Conservation (phyloP, 2,888 invertebrate genomes). For the Cyclophora punctaria region DNA sequence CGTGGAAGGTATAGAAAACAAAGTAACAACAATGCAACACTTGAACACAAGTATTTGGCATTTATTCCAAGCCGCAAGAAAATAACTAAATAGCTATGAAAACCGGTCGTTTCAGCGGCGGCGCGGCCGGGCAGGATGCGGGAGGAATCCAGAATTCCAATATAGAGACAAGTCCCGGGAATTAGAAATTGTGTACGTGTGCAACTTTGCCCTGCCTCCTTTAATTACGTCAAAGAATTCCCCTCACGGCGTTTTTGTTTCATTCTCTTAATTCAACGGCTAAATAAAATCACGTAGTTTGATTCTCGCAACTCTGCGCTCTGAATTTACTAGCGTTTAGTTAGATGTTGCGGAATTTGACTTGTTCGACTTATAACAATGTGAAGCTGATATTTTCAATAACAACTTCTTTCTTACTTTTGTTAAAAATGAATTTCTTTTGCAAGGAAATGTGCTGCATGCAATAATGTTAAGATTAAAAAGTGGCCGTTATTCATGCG, state of each 20-base stretch:
- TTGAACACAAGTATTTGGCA: too few species aligned
- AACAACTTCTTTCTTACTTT: too few species aligned
- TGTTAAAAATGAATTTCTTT: too few species aligned
- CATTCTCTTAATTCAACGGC: neutral
- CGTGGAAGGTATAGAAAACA: too few species aligned
- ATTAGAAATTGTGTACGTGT: conserved; percentile 19
- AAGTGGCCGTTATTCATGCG: conserved; percentile 10
- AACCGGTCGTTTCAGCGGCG: conserved; percentile 4
- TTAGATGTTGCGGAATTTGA: too few species aligned
- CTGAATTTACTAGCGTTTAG: too few species aligned
- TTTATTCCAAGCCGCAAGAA: neutral
- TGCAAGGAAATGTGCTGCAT: too few species aligned
- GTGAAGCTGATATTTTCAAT: too few species aligned
- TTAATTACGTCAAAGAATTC: conserved; percentile 17
- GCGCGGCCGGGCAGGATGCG: conserved; percentile 5
- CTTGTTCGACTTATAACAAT: too few species aligned
- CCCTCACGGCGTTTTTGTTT: conserved; percentile 6
- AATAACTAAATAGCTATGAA: neutral
- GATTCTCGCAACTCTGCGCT: conserved; percentile 3
- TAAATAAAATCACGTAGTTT: conserved; percentile 9
- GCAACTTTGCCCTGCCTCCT: conserved; percentile 15
- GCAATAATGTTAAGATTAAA: too few species aligned
- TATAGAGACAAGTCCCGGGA: conserved; percentile 11
- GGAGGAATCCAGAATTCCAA: conserved; percentile 19
- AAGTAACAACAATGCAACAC: too few species aligned